Conservation (phyloP, 92 coral and sea anemone genomes). For the Palythoa grandiflora region DNA sequence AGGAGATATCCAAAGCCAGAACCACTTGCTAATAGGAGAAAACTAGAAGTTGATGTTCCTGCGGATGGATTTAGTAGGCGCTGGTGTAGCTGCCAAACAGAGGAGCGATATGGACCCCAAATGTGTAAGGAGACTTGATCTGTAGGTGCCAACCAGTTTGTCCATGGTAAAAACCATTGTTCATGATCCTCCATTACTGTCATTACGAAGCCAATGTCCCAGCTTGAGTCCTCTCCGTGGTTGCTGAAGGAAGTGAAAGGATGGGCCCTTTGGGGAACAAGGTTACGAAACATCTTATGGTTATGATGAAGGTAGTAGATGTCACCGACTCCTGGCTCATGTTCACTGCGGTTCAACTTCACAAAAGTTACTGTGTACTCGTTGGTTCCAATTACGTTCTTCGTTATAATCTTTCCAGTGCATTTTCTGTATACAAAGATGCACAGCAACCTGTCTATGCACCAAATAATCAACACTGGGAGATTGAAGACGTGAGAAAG, state of each 20-base stretch:
- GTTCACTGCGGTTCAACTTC: slow-evolving; percentile 28
- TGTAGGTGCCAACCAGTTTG: slow-evolving; percentile 58
- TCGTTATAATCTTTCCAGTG: slow-evolving; percentile 34
- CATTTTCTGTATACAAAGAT: slow-evolving; percentile 54
- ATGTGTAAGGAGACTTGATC: slow-evolving; percentile 27
- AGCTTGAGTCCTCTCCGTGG: slow-evolving; percentile 47
- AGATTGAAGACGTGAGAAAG: slow-evolving; percentile 61
- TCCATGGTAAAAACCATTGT: slow-evolving; percentile 59
- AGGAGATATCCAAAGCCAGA: slow-evolving; percentile 68
- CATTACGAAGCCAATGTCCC: slow-evolving; percentile 68
- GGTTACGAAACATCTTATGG: slow-evolving; percentile 10
- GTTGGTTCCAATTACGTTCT: slow-evolving; percentile 56
- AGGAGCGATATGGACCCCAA: slow-evolving; percentile 73
- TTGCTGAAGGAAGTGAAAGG: slow-evolving; percentile 70
- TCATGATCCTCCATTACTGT: slow-evolving; percentile 56
- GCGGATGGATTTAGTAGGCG: slow-evolving; percentile 8
- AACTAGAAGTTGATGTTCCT: slow-evolving; percentile 35
- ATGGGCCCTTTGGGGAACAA: slow-evolving; percentile 64
- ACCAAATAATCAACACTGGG: slow-evolving; percentile 65
- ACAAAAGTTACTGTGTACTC: slow-evolving; percentile 55
- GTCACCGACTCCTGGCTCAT: slow-evolving; percentile 51
- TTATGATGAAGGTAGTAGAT: slow-evolving; percentile 57
- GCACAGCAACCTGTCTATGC: slow-evolving; percentile 59
- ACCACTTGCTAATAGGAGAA: slow-evolving; percentile 64
- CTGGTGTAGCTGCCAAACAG: slow-evolving; percentile 52